A percentile compares a stretch with the other conserved stretches of the same genome.
Conservation (phyloP, 2,113 vertebrate genomes). For the Callopanchax toddi region DNA sequence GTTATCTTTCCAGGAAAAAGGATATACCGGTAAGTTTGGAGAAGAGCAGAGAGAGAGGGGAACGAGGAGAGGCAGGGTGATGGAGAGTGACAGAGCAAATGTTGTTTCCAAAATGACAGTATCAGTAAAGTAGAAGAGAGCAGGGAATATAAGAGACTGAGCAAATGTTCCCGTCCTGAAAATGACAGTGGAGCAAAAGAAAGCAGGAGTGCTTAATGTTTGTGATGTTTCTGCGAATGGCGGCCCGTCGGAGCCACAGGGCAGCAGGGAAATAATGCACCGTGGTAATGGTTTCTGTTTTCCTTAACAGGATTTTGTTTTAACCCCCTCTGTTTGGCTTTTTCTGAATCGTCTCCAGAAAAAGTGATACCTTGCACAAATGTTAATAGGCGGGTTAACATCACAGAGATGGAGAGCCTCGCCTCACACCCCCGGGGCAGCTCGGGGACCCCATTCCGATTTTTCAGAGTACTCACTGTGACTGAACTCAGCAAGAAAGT, state of each 20-base stretch:
- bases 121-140: constrained; percentile 40
- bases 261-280: constrained; percentile 52
- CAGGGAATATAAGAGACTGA: constrained; percentile 48
- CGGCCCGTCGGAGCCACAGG: constrained; percentile 44
- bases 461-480: constrained; percentile 52
- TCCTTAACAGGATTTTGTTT: constrained; percentile 30
- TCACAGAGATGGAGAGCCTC: constrained; percentile 55
- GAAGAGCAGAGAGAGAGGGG: background rate
- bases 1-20: constrained; percentile 34
- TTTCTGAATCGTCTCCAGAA: constrained; percentile 28
- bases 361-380: constrained; percentile 59
- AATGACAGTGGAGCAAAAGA: constrained; percentile 46
- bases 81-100: constrained; percentile 58
- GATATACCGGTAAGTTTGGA: background rate
- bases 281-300: constrained; percentile 49
- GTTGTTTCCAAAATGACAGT: constrained; percentile 60
- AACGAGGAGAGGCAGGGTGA: background rate
- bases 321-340: constrained; percentile 24
- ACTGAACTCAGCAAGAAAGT: constrained; percentile 53
- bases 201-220: constrained; percentile 54
- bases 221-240: constrained; percentile 39
- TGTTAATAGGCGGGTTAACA: constrained; percentile 65
- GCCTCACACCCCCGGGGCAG: constrained; percentile 30
- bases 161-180: constrained; percentile 59
- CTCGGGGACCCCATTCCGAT: constrained; percentile 52